Conservation (phyloP, 2,113 vertebrate species). For the Zosterops lateralis region DNA sequence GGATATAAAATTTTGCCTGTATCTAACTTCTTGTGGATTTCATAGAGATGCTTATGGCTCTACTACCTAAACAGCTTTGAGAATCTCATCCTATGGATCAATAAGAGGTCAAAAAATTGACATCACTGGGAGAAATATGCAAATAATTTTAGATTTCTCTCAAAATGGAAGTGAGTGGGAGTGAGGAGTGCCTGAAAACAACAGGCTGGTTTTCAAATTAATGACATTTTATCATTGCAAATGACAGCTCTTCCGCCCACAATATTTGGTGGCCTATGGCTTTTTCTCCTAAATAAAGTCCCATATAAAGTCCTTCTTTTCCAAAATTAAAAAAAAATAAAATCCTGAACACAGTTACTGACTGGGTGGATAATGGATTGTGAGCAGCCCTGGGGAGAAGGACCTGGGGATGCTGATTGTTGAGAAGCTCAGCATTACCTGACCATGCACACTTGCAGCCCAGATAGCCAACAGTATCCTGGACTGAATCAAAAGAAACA, state of each 20-base stretch:
- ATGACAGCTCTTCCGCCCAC: not conserved
- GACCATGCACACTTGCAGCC: not conserved
- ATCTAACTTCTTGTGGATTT: not conserved
- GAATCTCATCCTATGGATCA: not conserved
- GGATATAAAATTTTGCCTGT: not conserved
- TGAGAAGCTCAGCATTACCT: not conserved
- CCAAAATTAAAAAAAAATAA: not conserved
- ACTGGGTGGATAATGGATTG: not conserved
- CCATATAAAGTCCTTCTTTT: not conserved
- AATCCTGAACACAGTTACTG: not conserved
- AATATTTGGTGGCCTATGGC: not conserved
- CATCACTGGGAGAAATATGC: not conserved
- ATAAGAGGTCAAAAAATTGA: not conserved
- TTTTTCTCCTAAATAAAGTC: not conserved
- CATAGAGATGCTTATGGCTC: not conserved
- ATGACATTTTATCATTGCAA: not conserved
- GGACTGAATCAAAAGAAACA: not conserved
- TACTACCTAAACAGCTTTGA: not conserved
- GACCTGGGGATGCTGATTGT: not conserved
- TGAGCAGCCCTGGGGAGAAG: not conserved
- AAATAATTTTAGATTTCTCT: not conserved
- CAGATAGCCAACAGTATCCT: not conserved
- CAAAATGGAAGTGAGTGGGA: not conserved
- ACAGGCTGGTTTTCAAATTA: not conserved
- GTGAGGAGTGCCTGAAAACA: not conserved